A percentile compares a stretch with the other conserved stretches of the same genome.
Evolutionary conservation across 2,888 invertebrate genomes (phyloP).

Genomic region (Seira ritae): DNA sequence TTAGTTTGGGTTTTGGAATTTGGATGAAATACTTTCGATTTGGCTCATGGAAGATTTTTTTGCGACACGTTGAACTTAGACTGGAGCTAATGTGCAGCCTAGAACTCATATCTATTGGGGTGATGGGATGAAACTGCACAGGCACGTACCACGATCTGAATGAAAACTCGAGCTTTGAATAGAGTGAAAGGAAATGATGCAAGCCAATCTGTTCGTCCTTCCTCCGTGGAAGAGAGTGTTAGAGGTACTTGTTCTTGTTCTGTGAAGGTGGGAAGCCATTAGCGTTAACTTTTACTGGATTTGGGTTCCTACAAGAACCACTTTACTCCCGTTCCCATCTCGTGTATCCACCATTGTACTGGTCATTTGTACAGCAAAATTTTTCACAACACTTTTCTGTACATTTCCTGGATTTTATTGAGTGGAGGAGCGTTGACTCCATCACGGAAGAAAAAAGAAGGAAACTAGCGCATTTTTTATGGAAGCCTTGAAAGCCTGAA

Average conservation of each 20-base stretch:
- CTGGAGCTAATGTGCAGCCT: too few relatives aligned
- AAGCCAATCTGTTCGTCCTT: background rate
- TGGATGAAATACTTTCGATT: too few relatives aligned
- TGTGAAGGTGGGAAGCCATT: conserved; percentile 50
- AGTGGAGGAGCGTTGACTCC: background rate
- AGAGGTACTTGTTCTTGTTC: background rate
- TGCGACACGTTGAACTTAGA: too few relatives aligned
- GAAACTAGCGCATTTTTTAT: background rate
- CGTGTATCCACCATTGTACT: too few relatives aligned
- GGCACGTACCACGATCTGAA: background rate
- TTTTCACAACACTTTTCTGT: background rate
- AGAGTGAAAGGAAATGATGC: background rate
- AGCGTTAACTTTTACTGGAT: conserved; percentile 52
- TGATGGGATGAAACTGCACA: too few relatives aligned
- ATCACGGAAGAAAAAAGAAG: background rate
- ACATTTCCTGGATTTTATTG: background rate
- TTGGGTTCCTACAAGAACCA: conserved; percentile 24
- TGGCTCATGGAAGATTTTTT: too few relatives aligned
- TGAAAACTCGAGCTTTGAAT: background rate
- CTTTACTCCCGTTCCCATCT: background rate
- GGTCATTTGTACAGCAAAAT: background rate
- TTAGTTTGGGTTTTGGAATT: too few relatives aligned
- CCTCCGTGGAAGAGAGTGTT: background rate
- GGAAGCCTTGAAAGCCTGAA: background rate
- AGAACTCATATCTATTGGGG: too few relatives aligned